Evolutionary conservation across 2,888 invertebrate species (phyloP).

Genomic region (Cosmia trapezina): DNA sequence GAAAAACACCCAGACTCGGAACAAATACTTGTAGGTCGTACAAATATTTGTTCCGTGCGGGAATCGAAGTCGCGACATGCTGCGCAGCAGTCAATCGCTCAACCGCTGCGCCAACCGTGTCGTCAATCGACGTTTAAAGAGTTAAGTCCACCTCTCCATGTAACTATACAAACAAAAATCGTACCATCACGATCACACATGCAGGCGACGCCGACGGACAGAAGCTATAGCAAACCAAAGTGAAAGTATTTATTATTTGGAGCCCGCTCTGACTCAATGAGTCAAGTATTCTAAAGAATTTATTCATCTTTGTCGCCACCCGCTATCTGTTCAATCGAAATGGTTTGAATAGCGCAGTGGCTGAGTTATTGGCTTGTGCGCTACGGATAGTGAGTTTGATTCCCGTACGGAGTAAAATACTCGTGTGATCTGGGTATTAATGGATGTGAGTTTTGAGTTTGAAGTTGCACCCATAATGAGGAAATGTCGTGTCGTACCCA

Average conservation of each 20-base stretch:
- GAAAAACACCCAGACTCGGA: no score
- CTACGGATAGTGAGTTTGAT: background rate
- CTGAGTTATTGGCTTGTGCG: background rate
- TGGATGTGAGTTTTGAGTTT: background rate
- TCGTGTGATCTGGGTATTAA: background rate
- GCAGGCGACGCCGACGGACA: background rate
- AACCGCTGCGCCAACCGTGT: no score
- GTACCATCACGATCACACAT: background rate
- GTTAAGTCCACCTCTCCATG: no score
- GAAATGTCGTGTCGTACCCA: no score
- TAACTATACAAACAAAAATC: background rate
- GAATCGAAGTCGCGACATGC: no score
- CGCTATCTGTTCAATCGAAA: conserved; percentile 1
- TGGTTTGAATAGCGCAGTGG: background rate
- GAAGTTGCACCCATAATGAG: background rate
- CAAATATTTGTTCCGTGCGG: no score
- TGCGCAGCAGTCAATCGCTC: no score
- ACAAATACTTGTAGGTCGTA: no score
- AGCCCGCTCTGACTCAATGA: conserved; percentile 25
- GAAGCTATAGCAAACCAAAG: conserved; percentile 27
- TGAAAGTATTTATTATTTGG: conserved; percentile 33
- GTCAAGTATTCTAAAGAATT: conserved; percentile 19
- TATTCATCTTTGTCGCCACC: conserved; percentile 38
- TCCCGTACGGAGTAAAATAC: background rate
- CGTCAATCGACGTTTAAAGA: no score